These are phyloP conservation scores for Drosophila aldrichi DNA, from an alignment of 2,888 invertebrate species.

Conservation along the genomic window DNA sequence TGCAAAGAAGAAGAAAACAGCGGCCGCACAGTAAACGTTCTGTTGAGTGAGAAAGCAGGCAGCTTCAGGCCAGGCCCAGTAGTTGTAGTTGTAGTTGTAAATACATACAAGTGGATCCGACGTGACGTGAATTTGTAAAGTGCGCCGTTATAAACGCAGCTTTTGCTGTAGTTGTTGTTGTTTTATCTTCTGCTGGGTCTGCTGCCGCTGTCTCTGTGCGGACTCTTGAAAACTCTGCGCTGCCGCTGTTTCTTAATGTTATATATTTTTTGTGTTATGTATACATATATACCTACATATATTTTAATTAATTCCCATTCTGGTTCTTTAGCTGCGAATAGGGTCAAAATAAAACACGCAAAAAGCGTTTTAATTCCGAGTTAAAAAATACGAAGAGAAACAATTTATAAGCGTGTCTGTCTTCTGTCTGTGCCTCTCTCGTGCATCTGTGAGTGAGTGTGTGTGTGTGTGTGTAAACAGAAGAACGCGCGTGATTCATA, in stretches of 20 bases:
- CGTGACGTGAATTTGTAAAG: conserved; percentile 78
- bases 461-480: conserved; percentile 42
- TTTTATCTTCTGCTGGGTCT: conserved; percentile 24
- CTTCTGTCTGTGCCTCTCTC: conserved; percentile 7
- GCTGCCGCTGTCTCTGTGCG: conserved; percentile 20
- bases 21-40: conserved; percentile 39
- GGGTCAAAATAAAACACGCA: conserved; percentile 77
- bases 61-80: conserved; percentile 47
- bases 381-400: conserved; percentile 35
- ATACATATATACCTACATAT: conserved; percentile 38
- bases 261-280: conserved; percentile 41
- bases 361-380: conserved; percentile 68
- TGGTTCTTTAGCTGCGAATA: conserved; percentile 67
- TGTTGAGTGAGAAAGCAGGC: conserved; percentile 48
- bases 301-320: conserved; percentile 64
- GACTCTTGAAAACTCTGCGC: conserved; percentile 23
- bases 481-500: conserved; percentile 69
- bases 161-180: conserved; percentile 23
- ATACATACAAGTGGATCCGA: conserved; percentile 40
- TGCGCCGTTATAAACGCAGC: conserved; percentile 43
- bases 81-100: conserved; percentile 21
- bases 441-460: conserved; percentile 21
- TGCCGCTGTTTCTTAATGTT: conserved; percentile 15
- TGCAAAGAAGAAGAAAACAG: conserved; percentile 38
- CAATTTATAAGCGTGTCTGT: conserved; percentile 38